Evolutionary conservation across 2,888 invertebrate species (phyloP), one percentile per base, ranked within the genome.

Genomic region (Maniola hyperantus): DNA sequence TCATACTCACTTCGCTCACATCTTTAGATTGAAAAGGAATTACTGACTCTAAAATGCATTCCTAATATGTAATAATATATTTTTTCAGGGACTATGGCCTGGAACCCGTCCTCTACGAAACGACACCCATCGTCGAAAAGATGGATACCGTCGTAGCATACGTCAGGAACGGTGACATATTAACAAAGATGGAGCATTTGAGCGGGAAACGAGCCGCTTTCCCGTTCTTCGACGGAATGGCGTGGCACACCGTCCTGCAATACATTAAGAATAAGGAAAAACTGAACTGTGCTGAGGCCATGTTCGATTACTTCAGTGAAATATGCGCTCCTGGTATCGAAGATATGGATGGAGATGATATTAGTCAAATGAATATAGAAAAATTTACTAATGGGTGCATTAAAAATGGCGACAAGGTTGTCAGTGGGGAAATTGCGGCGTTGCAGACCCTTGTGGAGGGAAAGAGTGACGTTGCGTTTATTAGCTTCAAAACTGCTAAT

Each of bases 391-490:
- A 79, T 65, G 81, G 76, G 54, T 91, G 91, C 64, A 83, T 83
- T 58, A 85, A 87, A 5, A 83, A 88, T 44, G 76, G 66, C 6
- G 80, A 72, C 0, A 76, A 79, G 10, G 83, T 84, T 15, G 82
- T 87, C 65, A 81, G 81, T 13, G 95, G 94, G 0, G 96, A 96
- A 67, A 85, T 92, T 68, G 94, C 94, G 1, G 96, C 96, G 0
- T 79, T 96, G 46, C 87, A 93, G 64, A 96, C 96, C 71, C 83
- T 97, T 13, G 88, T 94, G 1, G 94, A 95, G 70, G 95, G 94
- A 0, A 93, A 91, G 68, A 96, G 94, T 5, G 97, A 97, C 76
- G 96, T 97, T 0, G 97, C 97, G 0, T 97, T 97, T 75, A 85
- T 97, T 1, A 94, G 94, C 73, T 93, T 95, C 70, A 88, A 90